These are phyloP conservation scores for Xestia sexstrigata DNA, from an alignment of 2,888 invertebrate genomes.

Conservation along the genomic window DNA sequence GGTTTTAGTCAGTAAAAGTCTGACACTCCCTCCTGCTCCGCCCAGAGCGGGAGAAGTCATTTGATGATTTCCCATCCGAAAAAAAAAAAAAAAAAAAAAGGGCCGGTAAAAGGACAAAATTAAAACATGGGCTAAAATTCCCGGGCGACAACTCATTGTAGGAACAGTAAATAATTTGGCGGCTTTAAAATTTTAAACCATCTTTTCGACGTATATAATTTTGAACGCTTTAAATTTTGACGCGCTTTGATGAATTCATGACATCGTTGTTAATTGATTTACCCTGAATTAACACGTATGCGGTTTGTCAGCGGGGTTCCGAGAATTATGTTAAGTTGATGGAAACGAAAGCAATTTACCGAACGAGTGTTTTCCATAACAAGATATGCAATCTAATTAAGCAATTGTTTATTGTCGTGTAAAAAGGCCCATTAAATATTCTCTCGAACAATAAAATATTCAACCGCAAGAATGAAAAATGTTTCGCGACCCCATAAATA, in stretches of 20 bases:
- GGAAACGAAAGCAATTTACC: neutral
- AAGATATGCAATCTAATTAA: neutral
- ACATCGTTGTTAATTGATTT: neutral
- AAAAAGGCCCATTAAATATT: constrained; percentile 28
- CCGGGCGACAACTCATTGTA: constrained; percentile 15
- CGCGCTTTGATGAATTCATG: constrained; percentile 27
- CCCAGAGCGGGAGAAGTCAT: too few relatives aligned
- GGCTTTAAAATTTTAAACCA: constrained; percentile 5
- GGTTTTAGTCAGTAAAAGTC: too few relatives aligned
- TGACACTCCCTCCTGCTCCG: too few relatives aligned
- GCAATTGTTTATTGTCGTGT: constrained; percentile 15
- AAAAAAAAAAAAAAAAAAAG: too few relatives aligned
- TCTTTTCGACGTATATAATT: neutral
- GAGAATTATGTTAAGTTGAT: neutral
- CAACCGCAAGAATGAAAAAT: constrained; percentile 38
- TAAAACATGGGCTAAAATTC: neutral
- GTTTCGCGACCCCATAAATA: constrained; percentile 49
- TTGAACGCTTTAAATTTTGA: too few relatives aligned
- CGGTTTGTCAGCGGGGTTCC: neutral
- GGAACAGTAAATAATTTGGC: constrained; percentile 33
- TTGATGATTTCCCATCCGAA: too few relatives aligned
- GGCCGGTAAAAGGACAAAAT: neutral
- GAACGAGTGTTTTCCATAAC: neutral
- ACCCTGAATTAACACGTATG: neutral
- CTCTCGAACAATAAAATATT: constrained; percentile 36